Evolutionary conservation across 2,888 invertebrate species (phyloP).

Genomic region (Eremobia ochroleuca): DNA sequence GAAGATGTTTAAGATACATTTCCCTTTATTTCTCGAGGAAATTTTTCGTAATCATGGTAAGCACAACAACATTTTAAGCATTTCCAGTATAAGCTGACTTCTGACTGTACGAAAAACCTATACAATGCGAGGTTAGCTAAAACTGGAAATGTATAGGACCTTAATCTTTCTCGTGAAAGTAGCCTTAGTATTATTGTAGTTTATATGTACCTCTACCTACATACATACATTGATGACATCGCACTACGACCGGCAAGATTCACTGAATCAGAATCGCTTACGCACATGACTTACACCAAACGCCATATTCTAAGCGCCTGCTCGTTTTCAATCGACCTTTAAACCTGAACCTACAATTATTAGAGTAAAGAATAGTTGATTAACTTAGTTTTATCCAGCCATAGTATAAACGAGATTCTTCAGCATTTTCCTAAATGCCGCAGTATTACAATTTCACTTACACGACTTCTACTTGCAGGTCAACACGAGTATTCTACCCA

Average conservation of each 20-base stretch:
- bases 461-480: slow-evolving; percentile 30
- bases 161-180: not conserved
- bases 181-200: not conserved
- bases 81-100: not conserved
- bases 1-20: slow-evolving; percentile 31
- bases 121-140: not conserved
- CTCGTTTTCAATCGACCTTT: slow-evolving; percentile 13
- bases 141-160: not conserved
- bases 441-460: slow-evolving; percentile 9
- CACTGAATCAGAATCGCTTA: slow-evolving; percentile 4
- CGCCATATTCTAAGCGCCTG: not conserved
- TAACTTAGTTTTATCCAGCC: not conserved
- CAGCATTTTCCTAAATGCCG: slow-evolving; percentile 5
- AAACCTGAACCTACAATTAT: not conserved
- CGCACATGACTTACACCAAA: slow-evolving; percentile 12
- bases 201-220: too few relatives aligned
- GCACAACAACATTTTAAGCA: not conserved
- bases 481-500: slow-evolving; percentile 28
- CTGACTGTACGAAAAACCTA: not conserved
- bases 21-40: not conserved
- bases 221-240: not conserved
- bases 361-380: not conserved
- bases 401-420: not conserved
- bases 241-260: not conserved
- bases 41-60: not conserved